phyloP scores from a whole-genome alignment of 2,113 vertebrate species.

The Limanda limanda region DNA sequence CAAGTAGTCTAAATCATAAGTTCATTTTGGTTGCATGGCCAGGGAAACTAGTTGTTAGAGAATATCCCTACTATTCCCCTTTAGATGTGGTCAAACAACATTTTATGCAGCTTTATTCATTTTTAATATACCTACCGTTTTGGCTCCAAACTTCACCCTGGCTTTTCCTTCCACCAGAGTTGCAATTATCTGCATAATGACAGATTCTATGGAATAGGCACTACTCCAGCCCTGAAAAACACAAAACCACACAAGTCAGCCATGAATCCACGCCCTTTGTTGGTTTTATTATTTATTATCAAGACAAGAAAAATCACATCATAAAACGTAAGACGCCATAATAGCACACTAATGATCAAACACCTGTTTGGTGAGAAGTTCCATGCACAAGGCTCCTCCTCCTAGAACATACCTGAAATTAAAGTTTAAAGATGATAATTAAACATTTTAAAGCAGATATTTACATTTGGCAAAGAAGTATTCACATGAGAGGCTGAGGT shows the following conservation, averaged over 20 bases:
- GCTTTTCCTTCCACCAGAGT: conserved; percentile 99
- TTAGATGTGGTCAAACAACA: too few relatives aligned
- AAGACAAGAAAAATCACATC: neutral
- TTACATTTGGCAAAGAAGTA: neutral
- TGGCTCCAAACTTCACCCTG: conserved; percentile 98
- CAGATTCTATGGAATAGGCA: conserved; percentile 99
- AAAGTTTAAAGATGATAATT: conserved; percentile 9
- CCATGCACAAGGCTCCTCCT: conserved; percentile 98
- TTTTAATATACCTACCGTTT: conserved; percentile 87
- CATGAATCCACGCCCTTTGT: neutral
- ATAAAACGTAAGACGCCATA: neutral
- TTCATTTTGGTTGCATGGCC: too few relatives aligned
- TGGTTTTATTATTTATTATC: too few relatives aligned
- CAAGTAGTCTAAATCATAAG: too few relatives aligned
- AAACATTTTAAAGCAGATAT: neutral
- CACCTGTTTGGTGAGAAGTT: conserved; percentile 99
- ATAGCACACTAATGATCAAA: conserved; percentile 1
- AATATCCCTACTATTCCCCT: too few relatives aligned
- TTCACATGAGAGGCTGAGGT: too few relatives aligned
- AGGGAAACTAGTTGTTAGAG: too few relatives aligned
- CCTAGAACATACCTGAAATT: conserved; percentile 92
- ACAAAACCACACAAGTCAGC: conserved; percentile 10
- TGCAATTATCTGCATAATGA: conserved; percentile 99
- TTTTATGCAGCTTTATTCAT: neutral
- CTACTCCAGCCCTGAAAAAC: conserved; percentile 95